Evolutionary conservation across 2,888 invertebrate genomes (phyloP).

Genomic region (Leptothorax acervorum): DNA sequence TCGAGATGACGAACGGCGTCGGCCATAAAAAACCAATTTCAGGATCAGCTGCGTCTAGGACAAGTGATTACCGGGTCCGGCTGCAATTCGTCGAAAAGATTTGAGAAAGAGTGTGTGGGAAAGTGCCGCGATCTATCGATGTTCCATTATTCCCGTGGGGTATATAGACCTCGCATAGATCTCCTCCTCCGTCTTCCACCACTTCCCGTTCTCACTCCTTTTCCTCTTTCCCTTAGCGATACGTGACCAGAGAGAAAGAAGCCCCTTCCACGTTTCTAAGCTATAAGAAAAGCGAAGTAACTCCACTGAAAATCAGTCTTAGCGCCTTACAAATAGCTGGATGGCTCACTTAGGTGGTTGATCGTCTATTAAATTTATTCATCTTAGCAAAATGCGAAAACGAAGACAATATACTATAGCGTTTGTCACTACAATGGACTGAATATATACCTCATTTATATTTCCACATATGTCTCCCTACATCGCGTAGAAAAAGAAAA

Average conservation of each 20-base stretch:
- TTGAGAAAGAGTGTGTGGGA: conserved; percentile 59
- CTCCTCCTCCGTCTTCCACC: conserved; percentile 32
- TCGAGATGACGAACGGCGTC: conserved; percentile 65
- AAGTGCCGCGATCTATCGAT: conserved; percentile 68
- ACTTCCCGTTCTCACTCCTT: background rate
- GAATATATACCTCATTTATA: background rate
- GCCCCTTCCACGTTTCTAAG: background rate
- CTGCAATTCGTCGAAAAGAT: conserved; percentile 67
- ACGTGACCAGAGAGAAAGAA: conserved; percentile 65
- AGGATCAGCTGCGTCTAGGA: conserved; percentile 70
- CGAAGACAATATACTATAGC: background rate
- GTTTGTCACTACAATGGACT: background rate
- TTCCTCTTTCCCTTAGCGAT: conserved; percentile 38
- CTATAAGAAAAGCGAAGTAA: conserved; percentile 39
- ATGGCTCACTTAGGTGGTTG: background rate
- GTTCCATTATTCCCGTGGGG: conserved; percentile 70
- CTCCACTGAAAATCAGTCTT: conserved; percentile 31
- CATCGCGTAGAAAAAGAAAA: background rate
- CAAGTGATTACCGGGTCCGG: conserved; percentile 72
- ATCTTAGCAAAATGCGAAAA: background rate
- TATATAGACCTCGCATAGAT: conserved; percentile 57
- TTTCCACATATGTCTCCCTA: background rate
- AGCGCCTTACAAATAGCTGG: conserved; percentile 20
- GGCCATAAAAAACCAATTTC: conserved; percentile 73
- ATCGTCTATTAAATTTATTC: conserved; percentile 43